These are phyloP conservation scores for Tetrao urogallus DNA, from an alignment of 2,113 vertebrate species.

Conservation along the genomic window DNA sequence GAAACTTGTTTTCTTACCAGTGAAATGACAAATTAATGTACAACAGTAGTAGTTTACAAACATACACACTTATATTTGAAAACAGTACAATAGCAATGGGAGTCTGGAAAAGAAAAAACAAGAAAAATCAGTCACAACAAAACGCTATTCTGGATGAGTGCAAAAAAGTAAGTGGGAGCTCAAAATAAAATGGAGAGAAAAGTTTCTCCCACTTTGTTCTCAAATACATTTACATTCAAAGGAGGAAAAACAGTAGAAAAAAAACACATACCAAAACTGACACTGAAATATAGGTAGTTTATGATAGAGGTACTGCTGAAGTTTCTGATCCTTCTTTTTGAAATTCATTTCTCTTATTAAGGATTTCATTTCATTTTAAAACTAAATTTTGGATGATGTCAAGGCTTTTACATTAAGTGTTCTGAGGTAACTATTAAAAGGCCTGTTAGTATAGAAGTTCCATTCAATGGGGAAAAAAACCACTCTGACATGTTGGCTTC, in stretches of 20 bases:
- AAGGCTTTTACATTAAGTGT: background rate
- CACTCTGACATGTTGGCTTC: background rate
- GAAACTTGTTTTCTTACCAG: background rate
- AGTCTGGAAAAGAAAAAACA: background rate
- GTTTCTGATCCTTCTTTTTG: background rate
- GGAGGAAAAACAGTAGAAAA: background rate
- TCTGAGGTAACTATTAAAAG: background rate
- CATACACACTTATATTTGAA: background rate
- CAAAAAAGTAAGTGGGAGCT: background rate
- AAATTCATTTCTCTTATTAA: background rate
- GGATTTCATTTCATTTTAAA: background rate
- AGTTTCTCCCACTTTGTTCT: background rate
- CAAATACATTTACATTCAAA: background rate
- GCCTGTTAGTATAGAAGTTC: background rate
- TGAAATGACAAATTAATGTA: background rate
- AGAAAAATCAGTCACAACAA: background rate
- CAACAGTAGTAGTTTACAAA: background rate
- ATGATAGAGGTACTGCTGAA: background rate
- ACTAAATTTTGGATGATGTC: background rate
- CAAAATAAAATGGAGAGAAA: background rate
- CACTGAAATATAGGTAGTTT: background rate
- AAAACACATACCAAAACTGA: background rate
- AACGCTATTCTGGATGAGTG: background rate
- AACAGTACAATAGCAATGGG: background rate
- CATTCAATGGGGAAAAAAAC: background rate